Evolutionary conservation across 2,113 vertebrate genomes (phyloP), one percentile per base, ranked within the genome.

Genomic region (Carettochelys insculpta): DNA sequence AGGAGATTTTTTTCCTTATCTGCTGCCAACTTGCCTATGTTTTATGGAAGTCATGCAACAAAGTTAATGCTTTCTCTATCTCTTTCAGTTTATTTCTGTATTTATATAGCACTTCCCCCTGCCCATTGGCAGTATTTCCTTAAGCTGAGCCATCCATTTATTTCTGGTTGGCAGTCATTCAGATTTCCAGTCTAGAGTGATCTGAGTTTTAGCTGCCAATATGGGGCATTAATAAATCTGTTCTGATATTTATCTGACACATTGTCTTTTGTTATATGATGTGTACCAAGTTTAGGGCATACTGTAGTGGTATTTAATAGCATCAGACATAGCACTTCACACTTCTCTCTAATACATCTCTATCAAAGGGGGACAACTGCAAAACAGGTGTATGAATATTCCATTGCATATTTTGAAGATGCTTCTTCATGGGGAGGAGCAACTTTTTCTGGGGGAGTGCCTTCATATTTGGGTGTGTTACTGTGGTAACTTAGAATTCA

Each of bases 141-240:
- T 88, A 31, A 84, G 83, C 82, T 90, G 92, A 95, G 93, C 93
- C 87, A 95, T 96, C 88, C 91, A 95, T 97, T 96, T 91, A 93
- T 97, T 96, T 92, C 80, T 75, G 53, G 83, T 0, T 96, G 96
- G 95, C 97, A 96, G 95, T 82, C 93, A 87, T 56, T 97, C 96
- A 92, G 89, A 86, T 94, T 96, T 71, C 80, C 93, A 91, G 92
- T 41, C 90, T 45, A 5, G 45, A 58, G 87, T 80, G 90, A 97
- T 97, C 94, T 92, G 93, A 91, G 94, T 96, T 93, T 93, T 90
- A 94, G 94, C 93, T 96, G 96, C 95, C 97, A 97, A 96, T 97
- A 94, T 81, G 93, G 91, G 93, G 83, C 94, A 94, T 94, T 96
- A 96, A 96, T 96, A 96, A 96, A 96, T 96, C 92, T 95, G 90